Evolutionary conservation across 2,888 invertebrate genomes (phyloP).

Genomic region (Ellobium chinense): DNA sequence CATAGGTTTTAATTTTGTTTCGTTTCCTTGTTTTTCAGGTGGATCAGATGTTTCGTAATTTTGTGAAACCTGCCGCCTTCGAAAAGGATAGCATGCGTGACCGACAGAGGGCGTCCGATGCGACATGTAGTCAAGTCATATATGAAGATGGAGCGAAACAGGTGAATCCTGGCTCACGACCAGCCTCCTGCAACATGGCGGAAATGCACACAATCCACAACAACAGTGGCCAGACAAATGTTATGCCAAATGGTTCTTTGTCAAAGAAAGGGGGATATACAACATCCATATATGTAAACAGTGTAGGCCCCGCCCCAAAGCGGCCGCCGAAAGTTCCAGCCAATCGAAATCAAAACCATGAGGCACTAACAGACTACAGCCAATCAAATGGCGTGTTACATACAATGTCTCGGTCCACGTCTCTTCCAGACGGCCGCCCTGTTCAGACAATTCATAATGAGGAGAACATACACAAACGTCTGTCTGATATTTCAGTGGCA

Average conservation of each 20-base stretch:
- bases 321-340: not conserved
- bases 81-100: not conserved
- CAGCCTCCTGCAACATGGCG: not conserved
- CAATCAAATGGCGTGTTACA: not conserved
- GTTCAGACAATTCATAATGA: too few species aligned
- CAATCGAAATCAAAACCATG: not conserved
- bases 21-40: too few species aligned
- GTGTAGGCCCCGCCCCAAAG: not conserved
- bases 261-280: constrained; percentile 2
- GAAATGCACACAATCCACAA: not conserved
- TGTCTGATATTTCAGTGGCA: not conserved
- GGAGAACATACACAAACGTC: not conserved
- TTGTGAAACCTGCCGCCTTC: constrained; percentile 30
- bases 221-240: not conserved
- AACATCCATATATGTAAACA: constrained; percentile 33
- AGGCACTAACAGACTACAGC: not conserved
- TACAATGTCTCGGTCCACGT: not conserved
- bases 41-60: constrained; percentile 30
- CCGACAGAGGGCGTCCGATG: not conserved
- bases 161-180: not conserved
- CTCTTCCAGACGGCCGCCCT: not conserved
- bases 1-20: too few species aligned
- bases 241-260: not conserved
- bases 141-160: not conserved
- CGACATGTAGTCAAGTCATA: not conserved